Base-by-base conservation (phyloP, 2,888 invertebrate species). In the Drosophila eohydei region DNA sequence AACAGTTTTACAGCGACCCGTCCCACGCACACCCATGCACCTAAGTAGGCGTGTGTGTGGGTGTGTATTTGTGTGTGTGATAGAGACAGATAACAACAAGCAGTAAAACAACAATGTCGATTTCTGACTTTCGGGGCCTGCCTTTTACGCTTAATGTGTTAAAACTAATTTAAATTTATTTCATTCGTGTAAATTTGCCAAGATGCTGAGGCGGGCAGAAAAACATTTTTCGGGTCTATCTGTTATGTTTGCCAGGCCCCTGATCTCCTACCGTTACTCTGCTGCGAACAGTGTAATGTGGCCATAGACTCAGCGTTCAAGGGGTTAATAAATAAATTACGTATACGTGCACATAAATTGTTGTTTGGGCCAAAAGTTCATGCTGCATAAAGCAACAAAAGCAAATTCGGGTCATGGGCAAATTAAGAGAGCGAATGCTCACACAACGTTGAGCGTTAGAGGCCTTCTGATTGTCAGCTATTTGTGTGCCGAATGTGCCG, bases 271-370 rank as follows among this genome's bases (percentile, higher is more conserved):
- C 7, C 34, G 34, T 3, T 34, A 9, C 9, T 8, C 40, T 28
- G 43, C 2, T 4, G 5, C 7, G 2, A 3, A 5, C 34, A 4
- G 7, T n/a, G 8, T n/a, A 16, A 43, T 34, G 50, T 44, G 30
- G 44, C 34, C 41, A 52, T 52, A 58, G 71, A 57, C 48, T 52
- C 48, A 34, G 59, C 63, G 71, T 89, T 85, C 71, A 84, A 86
- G 89, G 85, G 86, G 86, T 86, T 86, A 86, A 90, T 86, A 86
- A 89, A 86, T 86, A 86, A 86, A 86, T 90, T 90, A 90, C 89
- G 70, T 83, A 83, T 90, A 86, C 90, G 90, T 86, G 90, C 87
- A 87, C 86, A 88, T 86, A 90, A 88, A 86, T 90, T 90, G 71
- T 69, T 77, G 46, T 40, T 66, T 55, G 56, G 70, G 87, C 52